Conservation (phyloP, 53 echinoderm and acorn worm genomes). For the Astropecten irregularis region DNA sequence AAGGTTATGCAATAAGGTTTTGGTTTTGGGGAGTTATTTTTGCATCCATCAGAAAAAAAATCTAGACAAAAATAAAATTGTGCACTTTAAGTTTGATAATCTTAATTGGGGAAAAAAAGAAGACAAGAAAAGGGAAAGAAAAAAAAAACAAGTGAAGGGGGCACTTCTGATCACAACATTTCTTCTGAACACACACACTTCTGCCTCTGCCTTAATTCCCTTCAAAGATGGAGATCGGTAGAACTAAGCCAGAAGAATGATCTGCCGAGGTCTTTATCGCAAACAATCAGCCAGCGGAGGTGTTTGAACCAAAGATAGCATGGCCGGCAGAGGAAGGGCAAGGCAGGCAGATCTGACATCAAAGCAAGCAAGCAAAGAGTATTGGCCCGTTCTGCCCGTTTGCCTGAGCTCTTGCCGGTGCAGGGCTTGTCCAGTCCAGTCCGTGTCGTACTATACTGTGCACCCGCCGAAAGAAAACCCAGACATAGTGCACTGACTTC, state of each 20-base stretch:
- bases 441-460: background rate
- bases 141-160: too few species aligned
- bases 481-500: conserved; percentile 49
- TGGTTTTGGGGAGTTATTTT: too few species aligned
- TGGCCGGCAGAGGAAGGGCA: background rate
- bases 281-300: conserved; percentile 42
- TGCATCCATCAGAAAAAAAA: too few species aligned
- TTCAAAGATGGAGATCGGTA: conserved; percentile 41
- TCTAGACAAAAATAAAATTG: too few species aligned
- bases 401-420: background rate
- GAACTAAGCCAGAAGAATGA: conserved; percentile 31
- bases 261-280: conserved; percentile 26
- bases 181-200: too few species aligned
- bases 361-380: too few species aligned
- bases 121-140: too few species aligned
- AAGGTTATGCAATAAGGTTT: too few species aligned
- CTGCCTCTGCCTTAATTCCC: conserved; percentile 29
- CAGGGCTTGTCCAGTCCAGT: background rate
- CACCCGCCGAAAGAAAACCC: background rate
- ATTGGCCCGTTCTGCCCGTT: background rate
- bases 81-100: too few species aligned
- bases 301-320: conserved; percentile 40
- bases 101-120: too few species aligned
- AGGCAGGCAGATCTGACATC: too few species aligned
- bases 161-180: too few species aligned